Percentiles rank a stretch among this genome's conserved stretches.
Conservation (phyloP, 2,888 invertebrate genomes). For the Dasysyrphus tricinctus region DNA sequence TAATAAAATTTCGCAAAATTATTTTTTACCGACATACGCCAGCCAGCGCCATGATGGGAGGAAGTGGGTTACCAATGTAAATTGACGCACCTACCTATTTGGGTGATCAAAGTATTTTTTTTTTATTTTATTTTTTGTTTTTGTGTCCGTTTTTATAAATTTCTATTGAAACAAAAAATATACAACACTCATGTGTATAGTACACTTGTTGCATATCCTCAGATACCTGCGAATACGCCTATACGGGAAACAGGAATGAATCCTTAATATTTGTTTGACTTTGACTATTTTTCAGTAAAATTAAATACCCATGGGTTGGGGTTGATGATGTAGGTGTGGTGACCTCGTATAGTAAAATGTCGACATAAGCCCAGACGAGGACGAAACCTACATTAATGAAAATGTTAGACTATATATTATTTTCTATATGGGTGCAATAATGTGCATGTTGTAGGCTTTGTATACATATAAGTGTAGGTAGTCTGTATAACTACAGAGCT, state of each 20-base stretch:
- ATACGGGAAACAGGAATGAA: background rate
- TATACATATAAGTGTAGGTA: too few relatives aligned
- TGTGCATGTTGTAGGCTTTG: slow-evolving; percentile 19
- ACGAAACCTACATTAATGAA: slow-evolving; percentile 61
- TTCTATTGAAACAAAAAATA: background rate
- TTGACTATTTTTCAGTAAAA: background rate
- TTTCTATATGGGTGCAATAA: slow-evolving; percentile 48
- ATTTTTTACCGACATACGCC: background rate
- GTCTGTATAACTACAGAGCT: background rate
- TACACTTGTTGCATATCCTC: slow-evolving; percentile 20
- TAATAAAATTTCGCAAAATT: slow-evolving; percentile 30
- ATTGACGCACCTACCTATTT: slow-evolving; percentile 51
- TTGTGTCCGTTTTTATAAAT: background rate
- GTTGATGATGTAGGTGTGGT: background rate
- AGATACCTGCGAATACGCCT: background rate
- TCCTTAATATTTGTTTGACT: background rate
- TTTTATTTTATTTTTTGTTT: too few relatives aligned
- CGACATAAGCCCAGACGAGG: slow-evolving; percentile 31
- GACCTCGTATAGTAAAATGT: slow-evolving; percentile 23
- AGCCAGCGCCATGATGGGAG: background rate
- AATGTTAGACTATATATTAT: slow-evolving; percentile 45
- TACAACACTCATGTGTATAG: background rate
- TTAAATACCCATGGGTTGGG: background rate
- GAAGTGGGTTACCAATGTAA: slow-evolving; percentile 35
- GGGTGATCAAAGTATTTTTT: slow-evolving; percentile 40